Conservation (phyloP, 2,888 invertebrate species). For the Philereme vetulata region DNA sequence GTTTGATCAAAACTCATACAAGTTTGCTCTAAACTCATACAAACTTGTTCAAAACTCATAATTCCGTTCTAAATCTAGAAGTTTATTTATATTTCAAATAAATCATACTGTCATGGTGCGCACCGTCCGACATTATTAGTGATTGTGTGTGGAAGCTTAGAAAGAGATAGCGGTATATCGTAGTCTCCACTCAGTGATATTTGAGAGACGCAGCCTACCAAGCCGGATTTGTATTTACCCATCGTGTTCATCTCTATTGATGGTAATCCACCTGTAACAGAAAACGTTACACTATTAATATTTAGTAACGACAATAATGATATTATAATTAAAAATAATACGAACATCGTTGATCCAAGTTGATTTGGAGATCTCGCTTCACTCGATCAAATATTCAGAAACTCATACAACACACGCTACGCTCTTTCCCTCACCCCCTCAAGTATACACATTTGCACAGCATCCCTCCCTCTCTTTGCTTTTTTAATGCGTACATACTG, state of each 20-base stretch:
- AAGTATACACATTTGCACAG: too few relatives aligned
- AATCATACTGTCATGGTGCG: constrained; percentile 57
- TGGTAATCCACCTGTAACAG: constrained; percentile 89
- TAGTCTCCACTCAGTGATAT: constrained; percentile 91
- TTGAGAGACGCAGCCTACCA: constrained; percentile 93
- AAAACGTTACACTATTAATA: neutral
- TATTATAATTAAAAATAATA: too few relatives aligned
- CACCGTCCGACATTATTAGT: constrained; percentile 80
- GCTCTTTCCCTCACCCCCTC: too few relatives aligned
- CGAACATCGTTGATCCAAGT: too few relatives aligned
- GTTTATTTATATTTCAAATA: constrained; percentile 7
- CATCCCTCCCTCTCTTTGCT: too few relatives aligned
- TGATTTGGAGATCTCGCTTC: too few relatives aligned
- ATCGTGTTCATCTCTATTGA: constrained; percentile 88
- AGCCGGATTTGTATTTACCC: constrained; percentile 88
- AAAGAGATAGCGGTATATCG: constrained; percentile 87
- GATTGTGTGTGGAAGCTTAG: constrained; percentile 85
- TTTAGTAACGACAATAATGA: too few relatives aligned
- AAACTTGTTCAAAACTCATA: neutral
- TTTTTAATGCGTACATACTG: too few relatives aligned
- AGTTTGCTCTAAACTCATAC: neutral
- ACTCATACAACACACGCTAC: too few relatives aligned
- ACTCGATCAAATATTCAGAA: too few relatives aligned
- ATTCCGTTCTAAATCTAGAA: neutral
- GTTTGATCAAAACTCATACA: neutral